phyloP scores from a whole-genome alignment of 2,888 invertebrate genomes.

The Homarus gammarus region DNA sequence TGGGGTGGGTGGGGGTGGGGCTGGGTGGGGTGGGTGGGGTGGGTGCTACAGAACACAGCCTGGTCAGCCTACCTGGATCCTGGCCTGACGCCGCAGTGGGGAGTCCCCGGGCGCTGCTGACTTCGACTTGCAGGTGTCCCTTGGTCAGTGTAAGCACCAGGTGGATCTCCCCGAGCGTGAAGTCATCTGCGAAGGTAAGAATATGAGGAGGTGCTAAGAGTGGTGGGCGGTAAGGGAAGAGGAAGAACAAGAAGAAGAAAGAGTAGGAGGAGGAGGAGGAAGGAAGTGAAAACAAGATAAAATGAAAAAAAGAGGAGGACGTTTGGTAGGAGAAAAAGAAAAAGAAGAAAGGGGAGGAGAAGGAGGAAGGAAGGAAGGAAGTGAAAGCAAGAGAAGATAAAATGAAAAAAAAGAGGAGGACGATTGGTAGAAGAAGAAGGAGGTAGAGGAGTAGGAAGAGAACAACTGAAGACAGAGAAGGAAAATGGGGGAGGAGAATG shows the following conservation, averaged over 20 bases:
- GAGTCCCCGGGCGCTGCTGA: slow-evolving; percentile 86
- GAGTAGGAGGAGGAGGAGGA: background rate
- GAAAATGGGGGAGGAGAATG: too few relatives aligned
- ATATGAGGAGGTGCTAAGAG: background rate
- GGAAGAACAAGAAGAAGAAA: too few relatives aligned
- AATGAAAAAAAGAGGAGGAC: background rate
- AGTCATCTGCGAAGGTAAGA: slow-evolving; percentile 74
- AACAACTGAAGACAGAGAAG: too few relatives aligned
- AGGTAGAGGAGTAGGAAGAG: too few relatives aligned
- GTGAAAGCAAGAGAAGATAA: too few relatives aligned
- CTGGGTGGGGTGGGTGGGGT: too few relatives aligned
- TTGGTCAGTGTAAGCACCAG: slow-evolving; percentile 93
- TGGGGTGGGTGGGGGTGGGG: too few relatives aligned
- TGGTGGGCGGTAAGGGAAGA: background rate
- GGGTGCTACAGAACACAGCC: too few relatives aligned
- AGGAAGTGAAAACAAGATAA: background rate
- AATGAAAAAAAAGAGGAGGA: too few relatives aligned
- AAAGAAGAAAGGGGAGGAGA: background rate
- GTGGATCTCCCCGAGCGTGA: slow-evolving; percentile 86
- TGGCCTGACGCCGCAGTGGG: slow-evolving; percentile 86
- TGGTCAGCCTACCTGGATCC: slow-evolving; percentile 81
- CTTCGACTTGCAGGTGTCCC: slow-evolving; percentile 94
- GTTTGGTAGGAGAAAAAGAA: background rate
- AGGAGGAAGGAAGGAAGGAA: too few relatives aligned
- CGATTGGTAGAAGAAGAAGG: too few relatives aligned